phyloP scores from a whole-genome alignment of 2,888 invertebrate genomes.

The Diogma glabrata region DNA sequence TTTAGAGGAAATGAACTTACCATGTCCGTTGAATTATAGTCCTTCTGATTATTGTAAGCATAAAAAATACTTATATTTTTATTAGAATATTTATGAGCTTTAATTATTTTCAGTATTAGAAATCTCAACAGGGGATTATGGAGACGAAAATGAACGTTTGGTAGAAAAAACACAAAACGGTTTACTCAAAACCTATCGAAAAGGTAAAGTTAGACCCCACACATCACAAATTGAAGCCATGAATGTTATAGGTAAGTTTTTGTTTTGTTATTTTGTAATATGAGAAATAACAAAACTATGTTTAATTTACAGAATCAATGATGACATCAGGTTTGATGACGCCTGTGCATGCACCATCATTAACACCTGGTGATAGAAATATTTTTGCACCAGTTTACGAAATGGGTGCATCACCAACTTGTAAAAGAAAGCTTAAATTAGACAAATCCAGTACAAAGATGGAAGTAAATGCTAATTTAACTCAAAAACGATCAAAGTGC shows the following conservation, averaged over 20 bases:
- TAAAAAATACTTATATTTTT: not conserved
- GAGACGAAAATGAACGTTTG: conserved; percentile 42
- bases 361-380: conserved; percentile 18
- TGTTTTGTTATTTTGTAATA: not conserved
- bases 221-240: conserved; percentile 33
- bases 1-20: conserved; percentile 53
- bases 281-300: not conserved
- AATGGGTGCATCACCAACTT: too few relatives aligned
- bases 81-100: conserved; percentile 9
- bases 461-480: conserved; percentile 22
- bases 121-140: conserved; percentile 69
- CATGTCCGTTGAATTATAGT: conserved; percentile 82
- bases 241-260: conserved; percentile 35
- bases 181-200: conserved; percentile 43
- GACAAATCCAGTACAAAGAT: conserved; percentile 22
- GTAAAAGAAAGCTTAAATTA: too few relatives aligned
- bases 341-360: conserved; percentile 39
- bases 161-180: conserved; percentile 53
- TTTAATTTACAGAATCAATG: conserved; percentile 36
- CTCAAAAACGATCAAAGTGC: not conserved
- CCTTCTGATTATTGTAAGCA: conserved; percentile 81
- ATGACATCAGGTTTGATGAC: conserved; percentile 41
- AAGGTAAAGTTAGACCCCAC: conserved; percentile 27
- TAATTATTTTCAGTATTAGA: conserved; percentile 51
- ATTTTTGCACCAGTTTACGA: too few relatives aligned